Evolutionary conservation across 2,113 vertebrate species (phyloP).

Genomic region (Gallinago paraguaiae): DNA sequence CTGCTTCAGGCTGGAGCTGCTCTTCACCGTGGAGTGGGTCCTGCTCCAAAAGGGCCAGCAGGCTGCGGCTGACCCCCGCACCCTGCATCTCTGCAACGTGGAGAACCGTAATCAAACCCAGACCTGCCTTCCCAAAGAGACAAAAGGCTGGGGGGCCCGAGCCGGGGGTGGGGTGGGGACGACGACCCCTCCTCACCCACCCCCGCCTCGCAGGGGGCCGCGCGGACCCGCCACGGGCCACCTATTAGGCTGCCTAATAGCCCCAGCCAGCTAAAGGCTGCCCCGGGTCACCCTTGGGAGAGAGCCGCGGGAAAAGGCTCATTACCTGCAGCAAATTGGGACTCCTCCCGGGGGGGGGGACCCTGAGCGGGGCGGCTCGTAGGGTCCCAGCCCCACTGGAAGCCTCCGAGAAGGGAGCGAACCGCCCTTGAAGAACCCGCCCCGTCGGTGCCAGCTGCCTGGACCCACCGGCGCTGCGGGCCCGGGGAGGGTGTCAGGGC

Average conservation of each 20-base stretch:
- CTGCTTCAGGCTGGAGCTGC: not conserved
- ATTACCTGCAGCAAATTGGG: not conserved
- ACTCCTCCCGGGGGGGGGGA: not conserved
- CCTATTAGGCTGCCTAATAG: not conserved
- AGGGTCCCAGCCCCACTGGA: not conserved
- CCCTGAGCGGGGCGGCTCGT: not conserved
- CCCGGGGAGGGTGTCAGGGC: not conserved
- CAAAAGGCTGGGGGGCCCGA: not conserved
- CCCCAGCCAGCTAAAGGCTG: not conserved
- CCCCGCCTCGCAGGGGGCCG: not conserved
- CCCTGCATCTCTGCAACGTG: not conserved
- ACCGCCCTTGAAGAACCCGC: not conserved
- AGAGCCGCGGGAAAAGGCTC: not conserved
- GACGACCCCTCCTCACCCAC: not conserved
- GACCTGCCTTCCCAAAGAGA: not conserved
- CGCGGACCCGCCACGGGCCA: not conserved
- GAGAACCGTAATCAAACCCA: slow-evolving; percentile 4
- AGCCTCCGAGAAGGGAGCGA: fast-evolving
- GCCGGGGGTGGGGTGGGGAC: too few species aligned
- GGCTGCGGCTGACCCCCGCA: not conserved
- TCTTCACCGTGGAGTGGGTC: not conserved
- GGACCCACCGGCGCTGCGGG: not conserved
- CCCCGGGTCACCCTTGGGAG: not conserved
- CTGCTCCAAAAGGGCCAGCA: not conserved
- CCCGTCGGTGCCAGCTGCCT: not conserved